A percentile compares a stretch with the other conserved stretches of the same genome.
Evolutionary conservation across 1,140 invertebrate genomes (phyloP).

Genomic region (Popillia japonica): DNA sequence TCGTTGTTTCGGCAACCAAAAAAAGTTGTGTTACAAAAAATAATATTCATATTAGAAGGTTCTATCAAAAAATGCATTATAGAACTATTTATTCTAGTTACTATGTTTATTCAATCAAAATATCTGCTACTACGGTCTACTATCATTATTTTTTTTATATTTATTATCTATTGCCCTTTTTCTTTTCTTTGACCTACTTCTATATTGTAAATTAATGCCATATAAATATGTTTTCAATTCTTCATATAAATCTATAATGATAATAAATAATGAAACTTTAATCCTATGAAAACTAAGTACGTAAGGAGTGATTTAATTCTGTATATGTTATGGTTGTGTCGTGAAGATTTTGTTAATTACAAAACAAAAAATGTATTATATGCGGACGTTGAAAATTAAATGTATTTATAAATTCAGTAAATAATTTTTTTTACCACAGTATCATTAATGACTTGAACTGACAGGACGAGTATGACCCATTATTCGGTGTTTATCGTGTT

Average conservation of each 20-base stretch:
- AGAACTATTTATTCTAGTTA: too few species aligned
- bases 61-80: too few species aligned
- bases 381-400: constrained; percentile 9
- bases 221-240: neutral
- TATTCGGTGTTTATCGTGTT: too few species aligned
- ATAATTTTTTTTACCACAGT: too few species aligned
- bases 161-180: neutral
- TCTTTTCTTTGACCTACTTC: neutral
- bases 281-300: neutral
- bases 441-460: too few species aligned
- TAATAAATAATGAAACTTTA: neutral
- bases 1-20: too few species aligned
- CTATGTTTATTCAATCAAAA: neutral
- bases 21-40: too few species aligned
- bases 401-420: constrained; percentile 21
- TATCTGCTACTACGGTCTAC: constrained; percentile 15
- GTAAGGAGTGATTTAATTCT: neutral
- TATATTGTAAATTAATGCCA: constrained; percentile 29
- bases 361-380: neutral
- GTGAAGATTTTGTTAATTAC: neutral
- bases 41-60: too few species aligned
- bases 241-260: neutral
- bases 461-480: too few species aligned
- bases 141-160: constrained; percentile 1
- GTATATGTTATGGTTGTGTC: constrained; percentile 3